Conservation (phyloP, 2,888 invertebrate species). For the Mactromeris polynyma region DNA sequence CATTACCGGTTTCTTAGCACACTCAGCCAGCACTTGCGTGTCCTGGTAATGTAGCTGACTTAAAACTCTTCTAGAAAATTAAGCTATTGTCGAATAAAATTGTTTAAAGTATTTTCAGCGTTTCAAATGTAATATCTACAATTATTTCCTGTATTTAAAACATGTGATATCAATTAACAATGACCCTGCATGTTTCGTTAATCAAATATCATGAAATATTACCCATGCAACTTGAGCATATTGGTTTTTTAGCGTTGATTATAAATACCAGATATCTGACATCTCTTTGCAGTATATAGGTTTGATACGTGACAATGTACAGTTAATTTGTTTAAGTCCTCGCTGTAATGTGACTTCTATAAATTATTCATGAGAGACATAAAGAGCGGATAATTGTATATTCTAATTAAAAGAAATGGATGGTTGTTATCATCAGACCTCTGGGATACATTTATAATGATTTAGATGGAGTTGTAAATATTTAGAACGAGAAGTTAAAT, state of each 20-base stretch:
- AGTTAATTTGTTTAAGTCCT: not conserved
- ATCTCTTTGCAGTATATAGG: not conserved
- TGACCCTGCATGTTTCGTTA: not conserved
- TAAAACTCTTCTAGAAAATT: no score
- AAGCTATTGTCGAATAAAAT: no score
- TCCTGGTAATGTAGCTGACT: no score
- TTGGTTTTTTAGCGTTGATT: not conserved
- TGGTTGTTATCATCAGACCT: not conserved
- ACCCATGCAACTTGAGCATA: not conserved
- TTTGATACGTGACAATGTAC: not conserved
- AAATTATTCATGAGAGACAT: not conserved
- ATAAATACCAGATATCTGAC: not conserved
- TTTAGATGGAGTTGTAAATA: not conserved
- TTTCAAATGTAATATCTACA: not conserved
- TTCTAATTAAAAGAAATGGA: conserved; percentile 11
- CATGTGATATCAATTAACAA: not conserved
- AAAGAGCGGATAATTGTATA: not conserved
- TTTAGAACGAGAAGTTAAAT: not conserved
- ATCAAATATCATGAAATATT: not conserved
- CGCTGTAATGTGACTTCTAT: not conserved
- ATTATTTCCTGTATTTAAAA: not conserved
- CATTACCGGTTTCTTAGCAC: no score
- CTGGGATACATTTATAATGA: not conserved
- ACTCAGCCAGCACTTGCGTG: no score
- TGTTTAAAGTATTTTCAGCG: not conserved